These are phyloP conservation scores for Mactra quadrangularis DNA, from an alignment of 1,140 invertebrate genomes.

Conservation along the genomic window DNA sequence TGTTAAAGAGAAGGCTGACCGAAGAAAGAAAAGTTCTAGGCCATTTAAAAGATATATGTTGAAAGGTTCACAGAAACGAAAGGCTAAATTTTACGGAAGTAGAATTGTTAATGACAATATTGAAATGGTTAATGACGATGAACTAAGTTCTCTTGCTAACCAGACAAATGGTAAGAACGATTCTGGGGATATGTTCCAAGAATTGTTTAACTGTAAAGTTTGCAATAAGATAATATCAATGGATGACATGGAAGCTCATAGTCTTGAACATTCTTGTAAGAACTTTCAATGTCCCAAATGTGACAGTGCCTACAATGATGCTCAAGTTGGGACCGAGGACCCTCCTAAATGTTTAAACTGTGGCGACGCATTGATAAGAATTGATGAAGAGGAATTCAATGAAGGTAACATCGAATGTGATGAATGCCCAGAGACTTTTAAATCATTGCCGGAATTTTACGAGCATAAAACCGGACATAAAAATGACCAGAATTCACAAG, in stretches of 20 bases:
- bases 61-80: conserved; percentile 23
- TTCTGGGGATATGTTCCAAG: conserved; percentile 69
- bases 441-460: conserved; percentile 54
- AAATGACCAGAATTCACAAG: conserved; percentile 22
- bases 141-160: neutral
- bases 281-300: conserved; percentile 64
- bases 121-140: neutral
- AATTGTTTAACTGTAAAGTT: conserved; percentile 75
- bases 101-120: conserved; percentile 27
- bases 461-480: conserved; percentile 57
- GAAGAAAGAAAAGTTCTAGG: neutral
- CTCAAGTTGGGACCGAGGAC: neutral
- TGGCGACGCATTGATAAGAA: conserved; percentile 17
- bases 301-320: conserved; percentile 59
- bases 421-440: conserved; percentile 56
- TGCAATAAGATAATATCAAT: conserved; percentile 75
- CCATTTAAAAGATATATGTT: conserved; percentile 23
- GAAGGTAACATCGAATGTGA: conserved; percentile 51
- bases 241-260: conserved; percentile 68
- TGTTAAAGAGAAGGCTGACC: neutral
- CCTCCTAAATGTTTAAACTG: conserved; percentile 39
- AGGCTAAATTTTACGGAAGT: conserved; percentile 48
- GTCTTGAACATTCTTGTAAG: conserved; percentile 64
- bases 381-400: neutral
- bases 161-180: conserved; percentile 21